phyloP scores from a whole-genome alignment of 1,140 invertebrate genomes.

The Macrobrachium rosenbergii region DNA sequence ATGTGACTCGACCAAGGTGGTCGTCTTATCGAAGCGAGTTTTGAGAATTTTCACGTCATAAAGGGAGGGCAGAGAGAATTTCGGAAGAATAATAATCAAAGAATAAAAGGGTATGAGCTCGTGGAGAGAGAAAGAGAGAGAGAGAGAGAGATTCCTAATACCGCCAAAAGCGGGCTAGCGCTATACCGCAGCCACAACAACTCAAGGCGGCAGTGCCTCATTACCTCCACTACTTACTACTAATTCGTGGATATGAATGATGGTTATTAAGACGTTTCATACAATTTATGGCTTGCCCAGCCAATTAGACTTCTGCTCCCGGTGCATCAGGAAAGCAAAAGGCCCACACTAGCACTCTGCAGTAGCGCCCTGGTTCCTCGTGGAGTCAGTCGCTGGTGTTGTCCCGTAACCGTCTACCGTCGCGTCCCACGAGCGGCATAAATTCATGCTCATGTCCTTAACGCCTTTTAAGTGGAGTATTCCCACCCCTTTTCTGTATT shows the following conservation, averaged over 20 bases:
- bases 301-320: not conserved
- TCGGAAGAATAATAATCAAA: not conserved
- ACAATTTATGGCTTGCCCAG: constrained; percentile 4
- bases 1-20: constrained; percentile 25
- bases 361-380: too few relatives aligned
- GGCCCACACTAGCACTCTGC: not conserved
- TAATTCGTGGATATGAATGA: constrained; percentile 13
- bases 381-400: too few relatives aligned
- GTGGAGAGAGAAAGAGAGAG: not conserved
- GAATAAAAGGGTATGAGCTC: not conserved
- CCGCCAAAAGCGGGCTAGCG: not conserved
- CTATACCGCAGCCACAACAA: too few relatives aligned
- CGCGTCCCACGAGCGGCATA: too few relatives aligned
- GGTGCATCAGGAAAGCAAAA: constrained; percentile 6
- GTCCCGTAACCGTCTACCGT: too few relatives aligned
- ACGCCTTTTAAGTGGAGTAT: too few relatives aligned
- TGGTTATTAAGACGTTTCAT: constrained; percentile 15
- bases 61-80: not conserved
- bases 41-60: constrained; percentile 43
- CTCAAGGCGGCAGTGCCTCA: not conserved
- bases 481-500: too few relatives aligned
- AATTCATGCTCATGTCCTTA: too few relatives aligned
- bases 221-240: constrained; percentile 8
- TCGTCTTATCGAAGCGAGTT: constrained; percentile 46
- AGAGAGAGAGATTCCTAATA: not conserved